Conservation (phyloP, 2,113 vertebrate genomes). For the Choloepus hoffmanni region DNA sequence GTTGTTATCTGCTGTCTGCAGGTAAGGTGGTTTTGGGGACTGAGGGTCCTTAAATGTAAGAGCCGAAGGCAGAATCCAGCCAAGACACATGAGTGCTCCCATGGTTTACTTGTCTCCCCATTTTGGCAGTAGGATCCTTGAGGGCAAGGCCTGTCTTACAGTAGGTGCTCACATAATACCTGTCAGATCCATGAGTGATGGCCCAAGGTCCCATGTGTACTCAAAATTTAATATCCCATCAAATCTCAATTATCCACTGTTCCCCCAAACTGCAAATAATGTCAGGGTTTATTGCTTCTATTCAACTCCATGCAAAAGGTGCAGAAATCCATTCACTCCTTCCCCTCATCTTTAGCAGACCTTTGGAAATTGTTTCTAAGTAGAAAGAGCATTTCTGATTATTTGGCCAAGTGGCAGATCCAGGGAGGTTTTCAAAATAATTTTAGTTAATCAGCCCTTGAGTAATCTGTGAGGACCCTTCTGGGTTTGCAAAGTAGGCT, state of each 20-base stretch:
- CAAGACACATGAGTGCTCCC: not conserved
- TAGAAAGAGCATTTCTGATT: not conserved
- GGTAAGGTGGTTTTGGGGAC: not conserved
- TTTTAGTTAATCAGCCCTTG: constrained; percentile 4
- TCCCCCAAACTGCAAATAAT: too few relatives aligned
- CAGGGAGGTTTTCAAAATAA: not conserved
- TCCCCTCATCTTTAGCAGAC: not conserved
- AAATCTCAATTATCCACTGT: not conserved
- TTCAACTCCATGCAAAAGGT: not conserved
- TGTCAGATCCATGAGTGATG: not conserved
- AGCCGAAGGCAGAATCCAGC: not conserved
- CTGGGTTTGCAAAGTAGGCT: not conserved
- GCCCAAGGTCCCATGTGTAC: not conserved
- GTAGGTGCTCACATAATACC: not conserved
- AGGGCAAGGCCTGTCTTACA: not conserved
- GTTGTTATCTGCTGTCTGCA: not conserved
- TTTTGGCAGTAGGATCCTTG: rapidly evolving
- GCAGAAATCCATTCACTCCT: not conserved
- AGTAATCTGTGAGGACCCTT: not conserved
- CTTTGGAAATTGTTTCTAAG: not conserved
- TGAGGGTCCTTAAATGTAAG: not conserved
- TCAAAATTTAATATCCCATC: not conserved
- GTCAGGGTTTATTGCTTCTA: not conserved
- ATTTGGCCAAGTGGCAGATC: not conserved
- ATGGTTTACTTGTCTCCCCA: not conserved